A percentile compares a stretch with the other conserved stretches of the same genome.
Evolutionary conservation across 2,797 vertebrate species (phyloP).

Genomic region (Micrastur ruficollis): DNA sequence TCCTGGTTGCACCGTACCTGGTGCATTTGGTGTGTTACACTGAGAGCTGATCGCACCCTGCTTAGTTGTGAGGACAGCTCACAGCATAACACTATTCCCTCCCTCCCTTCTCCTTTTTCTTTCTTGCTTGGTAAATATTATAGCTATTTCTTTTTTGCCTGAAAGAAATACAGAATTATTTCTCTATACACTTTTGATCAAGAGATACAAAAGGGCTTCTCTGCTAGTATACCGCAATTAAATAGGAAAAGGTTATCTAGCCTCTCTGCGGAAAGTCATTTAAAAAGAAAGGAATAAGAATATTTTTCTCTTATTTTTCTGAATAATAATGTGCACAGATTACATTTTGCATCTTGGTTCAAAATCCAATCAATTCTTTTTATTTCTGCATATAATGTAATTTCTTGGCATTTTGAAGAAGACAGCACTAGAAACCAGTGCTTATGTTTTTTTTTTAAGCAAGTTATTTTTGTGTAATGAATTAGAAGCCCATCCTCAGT

Average conservation of each 20-base stretch:
- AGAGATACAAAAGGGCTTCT: not conserved
- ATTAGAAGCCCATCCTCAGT: not conserved
- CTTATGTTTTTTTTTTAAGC: not conserved
- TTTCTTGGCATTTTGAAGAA: not conserved
- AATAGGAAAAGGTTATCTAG: not conserved
- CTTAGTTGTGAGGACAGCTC: not conserved
- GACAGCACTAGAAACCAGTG: not conserved
- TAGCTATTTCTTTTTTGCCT: not conserved
- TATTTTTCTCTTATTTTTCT: not conserved
- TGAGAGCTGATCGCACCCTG: not conserved
- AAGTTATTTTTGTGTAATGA: not conserved
- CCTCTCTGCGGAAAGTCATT: conserved; percentile 8
- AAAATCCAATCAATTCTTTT: not conserved
- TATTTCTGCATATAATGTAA: not conserved
- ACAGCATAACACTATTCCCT: not conserved
- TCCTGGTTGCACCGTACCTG: not conserved
- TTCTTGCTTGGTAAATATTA: not conserved
- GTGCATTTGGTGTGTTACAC: not conserved
- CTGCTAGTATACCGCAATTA: not conserved
- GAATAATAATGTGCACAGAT: not conserved
- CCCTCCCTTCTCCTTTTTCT: not conserved
- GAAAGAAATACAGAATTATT: not conserved
- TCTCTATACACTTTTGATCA: not conserved
- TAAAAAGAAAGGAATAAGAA: not conserved
- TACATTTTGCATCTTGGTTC: not conserved